These are phyloP conservation scores for Sussaba pulchella DNA, from an alignment of 2,888 invertebrate genomes.

Conservation along the genomic window DNA sequence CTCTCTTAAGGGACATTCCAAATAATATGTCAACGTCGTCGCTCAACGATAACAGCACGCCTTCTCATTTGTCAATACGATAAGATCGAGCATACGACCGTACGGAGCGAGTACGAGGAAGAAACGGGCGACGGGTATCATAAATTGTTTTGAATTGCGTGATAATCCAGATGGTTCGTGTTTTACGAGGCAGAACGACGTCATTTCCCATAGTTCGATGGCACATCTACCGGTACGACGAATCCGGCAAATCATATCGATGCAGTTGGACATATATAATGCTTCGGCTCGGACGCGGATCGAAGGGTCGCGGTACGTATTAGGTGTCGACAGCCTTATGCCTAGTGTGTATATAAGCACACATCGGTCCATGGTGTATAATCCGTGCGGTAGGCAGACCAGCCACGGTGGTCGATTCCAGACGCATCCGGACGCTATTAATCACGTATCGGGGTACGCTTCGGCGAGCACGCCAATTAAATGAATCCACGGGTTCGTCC, in stretches of 20 bases:
- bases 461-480: conserved; percentile 65
- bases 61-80: conserved; percentile 32
- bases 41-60: neutral
- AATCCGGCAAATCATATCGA: conserved; percentile 17
- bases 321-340: neutral
- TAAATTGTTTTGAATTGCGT: conserved; percentile 28
- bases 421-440: conserved; percentile 58
- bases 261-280: conserved; percentile 30
- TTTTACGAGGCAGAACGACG: conserved; percentile 20
- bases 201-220: neutral
- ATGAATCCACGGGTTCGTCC: conserved; percentile 52
- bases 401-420: conserved; percentile 45
- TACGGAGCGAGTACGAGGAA: neutral
- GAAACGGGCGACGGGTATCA: conserved; percentile 16
- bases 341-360: neutral
- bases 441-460: conserved; percentile 59
- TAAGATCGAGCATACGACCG: conserved; percentile 15
- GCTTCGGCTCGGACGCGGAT: conserved; percentile 13
- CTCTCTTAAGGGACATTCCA: neutral
- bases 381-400: conserved; percentile 10
- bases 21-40: neutral
- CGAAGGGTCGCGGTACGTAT: neutral
- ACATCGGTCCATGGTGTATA: neutral
- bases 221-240: neutral
- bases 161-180: neutral